These are phyloP conservation scores for Seladonia tumulorum DNA, from an alignment of 2,888 invertebrate genomes.

Conservation along the genomic window DNA sequence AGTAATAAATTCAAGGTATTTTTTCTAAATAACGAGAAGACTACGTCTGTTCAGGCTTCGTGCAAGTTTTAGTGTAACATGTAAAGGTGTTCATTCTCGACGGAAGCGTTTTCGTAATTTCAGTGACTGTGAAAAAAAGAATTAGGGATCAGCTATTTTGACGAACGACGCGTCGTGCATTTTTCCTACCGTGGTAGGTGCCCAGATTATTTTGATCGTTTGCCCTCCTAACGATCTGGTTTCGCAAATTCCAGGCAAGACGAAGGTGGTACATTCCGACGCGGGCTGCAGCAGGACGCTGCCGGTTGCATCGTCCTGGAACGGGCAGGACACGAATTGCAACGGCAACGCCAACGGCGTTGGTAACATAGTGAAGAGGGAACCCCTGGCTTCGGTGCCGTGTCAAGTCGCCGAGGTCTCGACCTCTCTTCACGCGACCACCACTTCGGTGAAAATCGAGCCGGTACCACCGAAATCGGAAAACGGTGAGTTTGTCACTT, in stretches of 20 bases:
- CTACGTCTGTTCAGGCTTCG: too few relatives aligned
- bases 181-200: neutral
- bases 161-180: neutral
- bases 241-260: conserved; percentile 75
- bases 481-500: conserved; percentile 79
- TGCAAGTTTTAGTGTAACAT: too few relatives aligned
- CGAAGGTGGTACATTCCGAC: conserved; percentile 83
- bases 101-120: too few relatives aligned
- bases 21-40: too few relatives aligned
- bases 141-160: neutral
- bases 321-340: conserved; percentile 78
- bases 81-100: too few relatives aligned
- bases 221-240: neutral
- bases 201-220: neutral
- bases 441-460: conserved; percentile 87
- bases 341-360: conserved; percentile 75
- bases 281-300: conserved; percentile 90
- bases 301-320: conserved; percentile 87
- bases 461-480: conserved; percentile 88
- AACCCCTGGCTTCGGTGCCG: conserved; percentile 86
- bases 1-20: too few relatives aligned
- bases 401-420: conserved; percentile 88
- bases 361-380: conserved; percentile 88
- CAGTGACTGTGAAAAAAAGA: too few relatives aligned
- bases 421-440: conserved; percentile 83